Base-by-base conservation (phyloP, 2,113 vertebrate species). In the Atrichornis clamosus region DNA sequence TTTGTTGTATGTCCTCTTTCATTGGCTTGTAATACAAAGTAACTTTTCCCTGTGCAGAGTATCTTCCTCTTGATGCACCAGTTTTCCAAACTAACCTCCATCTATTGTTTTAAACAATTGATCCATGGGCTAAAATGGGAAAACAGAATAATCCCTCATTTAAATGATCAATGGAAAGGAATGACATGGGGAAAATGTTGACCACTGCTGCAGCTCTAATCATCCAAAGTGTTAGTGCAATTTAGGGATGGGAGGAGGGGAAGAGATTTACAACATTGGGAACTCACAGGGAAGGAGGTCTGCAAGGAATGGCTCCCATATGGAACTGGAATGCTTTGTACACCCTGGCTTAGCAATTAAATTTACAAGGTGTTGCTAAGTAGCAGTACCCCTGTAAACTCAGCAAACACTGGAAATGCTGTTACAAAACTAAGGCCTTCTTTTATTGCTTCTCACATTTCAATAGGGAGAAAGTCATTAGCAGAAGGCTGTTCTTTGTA, bases 71-170 rank as follows among this genome's bases (percentile, higher is more conserved):
- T 21, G 41, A 79, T 64, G 82, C 30, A 82, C 62, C 68, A 75
- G 6, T 47, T 96, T 90, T 95, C 87, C 75, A 42, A 95, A 72
- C 82, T 65, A 84, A 65, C 59, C 49, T 84, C 85, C 28, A 1
- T 81, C 58, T 94, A 76, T 97, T 91, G 87, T 97, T 97, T 97
- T 96, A 95, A 95, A 91, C 55, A 68, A 89, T 94, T 96, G 96
- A 97, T 93, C 90, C 79, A 30, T 55, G 60, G 81, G 91, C 84
- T 96, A 92, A 97, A 92, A 84, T 77, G 39, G 69, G 73, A 95
- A 97, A 97, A 96, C 89, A 94, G 87, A 91, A 95, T 97, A 97
- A 97, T 96, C 92, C 87, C 91, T 94, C 93, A 93, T 97, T 97
- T 97, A 96, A 97, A 96, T 95, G 79, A 97, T 97, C 96, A 95